phyloP scores from a whole-genome alignment of 2,113 vertebrate species.

The Prochilodus magdalenae region DNA sequence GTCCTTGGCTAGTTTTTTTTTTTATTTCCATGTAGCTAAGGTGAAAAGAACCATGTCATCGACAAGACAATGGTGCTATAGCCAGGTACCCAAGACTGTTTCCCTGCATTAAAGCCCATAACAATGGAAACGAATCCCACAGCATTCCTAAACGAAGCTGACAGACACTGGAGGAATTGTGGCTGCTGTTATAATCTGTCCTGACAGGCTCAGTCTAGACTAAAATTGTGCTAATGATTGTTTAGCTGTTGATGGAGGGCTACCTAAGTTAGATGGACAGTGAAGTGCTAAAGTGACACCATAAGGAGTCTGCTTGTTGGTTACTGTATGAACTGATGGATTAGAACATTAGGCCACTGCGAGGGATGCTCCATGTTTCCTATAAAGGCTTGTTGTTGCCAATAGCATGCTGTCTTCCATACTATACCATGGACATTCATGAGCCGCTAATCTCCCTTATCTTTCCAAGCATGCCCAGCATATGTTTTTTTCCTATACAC shows the following conservation, averaged over 20 bases:
- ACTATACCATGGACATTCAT: background rate
- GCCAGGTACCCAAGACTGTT: conserved; percentile 31
- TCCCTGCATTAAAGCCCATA: conserved; percentile 39
- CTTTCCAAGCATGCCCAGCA: background rate
- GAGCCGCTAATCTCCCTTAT: background rate
- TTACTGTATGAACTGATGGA: background rate
- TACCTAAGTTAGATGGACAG: conserved; percentile 1
- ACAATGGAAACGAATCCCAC: conserved; percentile 1
- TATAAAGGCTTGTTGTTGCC: background rate
- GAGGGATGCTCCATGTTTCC: background rate
- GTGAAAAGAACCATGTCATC: conserved; percentile 40
- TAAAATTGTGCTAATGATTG: conserved; percentile 25
- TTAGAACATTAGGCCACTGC: background rate
- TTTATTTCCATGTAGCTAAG: background rate
- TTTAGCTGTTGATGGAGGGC: conserved; percentile 24
- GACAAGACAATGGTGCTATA: conserved; percentile 29
- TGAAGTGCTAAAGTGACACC: conserved; percentile 1
- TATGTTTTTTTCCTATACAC: background rate
- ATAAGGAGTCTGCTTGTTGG: background rate
- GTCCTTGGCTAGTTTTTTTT: conserved; percentile 1
- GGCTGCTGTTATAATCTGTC: conserved; percentile 38
- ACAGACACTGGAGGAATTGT: conserved; percentile 30
- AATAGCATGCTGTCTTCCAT: background rate
- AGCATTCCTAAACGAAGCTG: conserved; percentile 39
- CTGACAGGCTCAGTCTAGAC: conserved; percentile 25